Evolutionary conservation across 2,113 vertebrate genomes (phyloP).

Genomic region (Thalassarche chlororhynchos): DNA sequence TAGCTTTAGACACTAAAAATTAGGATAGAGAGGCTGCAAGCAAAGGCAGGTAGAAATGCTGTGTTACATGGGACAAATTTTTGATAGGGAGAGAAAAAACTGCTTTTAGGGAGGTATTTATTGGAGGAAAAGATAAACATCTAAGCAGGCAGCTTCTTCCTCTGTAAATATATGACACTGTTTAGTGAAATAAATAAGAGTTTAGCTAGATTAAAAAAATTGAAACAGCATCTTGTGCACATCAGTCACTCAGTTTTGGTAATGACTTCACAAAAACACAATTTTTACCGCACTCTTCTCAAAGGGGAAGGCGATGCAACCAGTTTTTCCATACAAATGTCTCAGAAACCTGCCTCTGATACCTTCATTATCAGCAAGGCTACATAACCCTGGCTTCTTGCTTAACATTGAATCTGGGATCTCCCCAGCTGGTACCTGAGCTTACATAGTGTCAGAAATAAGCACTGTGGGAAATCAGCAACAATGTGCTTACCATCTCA

Average conservation of each 20-base stretch:
- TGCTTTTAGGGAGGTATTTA: background rate
- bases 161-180: background rate
- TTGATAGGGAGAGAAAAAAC: background rate
- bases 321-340: background rate
- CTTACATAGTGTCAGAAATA: background rate
- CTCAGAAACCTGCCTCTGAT: background rate
- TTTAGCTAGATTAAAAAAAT: background rate
- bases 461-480: background rate
- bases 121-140: background rate
- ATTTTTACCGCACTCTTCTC: background rate
- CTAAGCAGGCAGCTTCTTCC: background rate
- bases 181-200: background rate
- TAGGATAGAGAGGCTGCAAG: background rate
- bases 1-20: background rate
- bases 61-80: background rate
- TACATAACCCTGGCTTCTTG: background rate
- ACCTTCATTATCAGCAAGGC: background rate
- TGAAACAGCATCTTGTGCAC: background rate
- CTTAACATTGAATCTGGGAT: background rate
- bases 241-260: background rate
- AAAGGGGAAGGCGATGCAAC: background rate
- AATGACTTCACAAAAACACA: background rate
- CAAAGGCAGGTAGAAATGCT: background rate
- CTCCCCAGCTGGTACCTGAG: background rate
- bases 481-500: background rate